Evolutionary conservation across 1,140 invertebrate genomes (phyloP).

Genomic region (Papilio polyxenes): DNA sequence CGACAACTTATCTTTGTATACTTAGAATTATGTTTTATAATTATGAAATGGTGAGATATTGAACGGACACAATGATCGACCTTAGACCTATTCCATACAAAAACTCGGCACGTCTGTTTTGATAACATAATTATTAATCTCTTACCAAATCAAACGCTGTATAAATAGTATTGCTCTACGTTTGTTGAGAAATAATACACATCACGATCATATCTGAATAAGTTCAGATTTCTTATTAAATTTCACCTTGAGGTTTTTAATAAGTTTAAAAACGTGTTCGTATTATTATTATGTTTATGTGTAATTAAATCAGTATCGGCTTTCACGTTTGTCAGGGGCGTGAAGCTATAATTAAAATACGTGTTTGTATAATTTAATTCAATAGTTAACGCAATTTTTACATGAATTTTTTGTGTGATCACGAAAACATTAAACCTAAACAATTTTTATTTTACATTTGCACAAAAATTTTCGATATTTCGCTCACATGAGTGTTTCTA

Average conservation of each 20-base stretch:
- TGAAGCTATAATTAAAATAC: neutral
- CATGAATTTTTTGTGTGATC: neutral
- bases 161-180: neutral
- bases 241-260: constrained; percentile 29
- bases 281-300: constrained; percentile 20
- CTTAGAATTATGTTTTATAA: neutral
- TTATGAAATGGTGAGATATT: constrained; percentile 4
- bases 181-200: neutral
- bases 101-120: constrained; percentile 11
- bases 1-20: neutral
- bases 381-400: neutral
- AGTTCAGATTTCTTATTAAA: constrained; percentile 23
- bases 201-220: constrained; percentile 9
- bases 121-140: constrained; percentile 25
- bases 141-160: neutral
- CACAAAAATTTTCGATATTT: too few species aligned
- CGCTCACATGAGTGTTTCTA: too few species aligned
- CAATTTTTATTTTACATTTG: too few species aligned
- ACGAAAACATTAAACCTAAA: neutral
- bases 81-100: constrained; percentile 21
- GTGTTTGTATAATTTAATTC: neutral
- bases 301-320: constrained; percentile 1
- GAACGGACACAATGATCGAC: constrained; percentile 2
- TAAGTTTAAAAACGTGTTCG: constrained; percentile 14
- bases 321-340: constrained; percentile 26